Evolutionary conservation across 2,888 invertebrate species (phyloP).

Genomic region (Diarsia mendica): DNA sequence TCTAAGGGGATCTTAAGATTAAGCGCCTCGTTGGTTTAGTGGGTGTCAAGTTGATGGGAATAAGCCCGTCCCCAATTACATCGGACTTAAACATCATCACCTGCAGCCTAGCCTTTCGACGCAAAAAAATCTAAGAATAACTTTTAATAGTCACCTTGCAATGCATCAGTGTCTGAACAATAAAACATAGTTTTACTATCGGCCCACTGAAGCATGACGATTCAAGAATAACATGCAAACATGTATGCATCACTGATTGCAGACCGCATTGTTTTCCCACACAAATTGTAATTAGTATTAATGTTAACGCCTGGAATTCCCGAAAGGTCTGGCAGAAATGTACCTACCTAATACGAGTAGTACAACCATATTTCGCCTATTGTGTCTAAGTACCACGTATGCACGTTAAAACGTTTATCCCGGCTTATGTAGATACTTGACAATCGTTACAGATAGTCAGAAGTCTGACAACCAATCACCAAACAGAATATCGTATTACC

Average conservation of each 20-base stretch:
- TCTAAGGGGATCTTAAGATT: conserved; percentile 40
- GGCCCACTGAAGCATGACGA: conserved; percentile 37
- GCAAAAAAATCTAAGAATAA: too few relatives aligned
- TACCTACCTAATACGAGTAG: neutral
- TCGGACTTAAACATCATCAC: neutral
- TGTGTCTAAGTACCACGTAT: neutral
- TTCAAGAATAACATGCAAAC: conserved; percentile 38
- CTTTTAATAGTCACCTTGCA: neutral
- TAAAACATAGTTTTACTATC: conserved; percentile 39
- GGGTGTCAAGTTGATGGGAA: neutral
- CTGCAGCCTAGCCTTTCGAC: too few relatives aligned
- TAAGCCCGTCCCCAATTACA: neutral
- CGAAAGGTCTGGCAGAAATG: neutral
- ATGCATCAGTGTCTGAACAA: conserved; percentile 22
- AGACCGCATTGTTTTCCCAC: conserved; percentile 28
- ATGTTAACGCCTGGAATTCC: neutral
- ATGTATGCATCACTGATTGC: conserved; percentile 31
- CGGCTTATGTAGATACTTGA: too few relatives aligned
- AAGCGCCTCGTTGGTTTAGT: neutral
- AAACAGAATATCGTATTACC: too few relatives aligned
- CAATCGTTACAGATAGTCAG: too few relatives aligned
- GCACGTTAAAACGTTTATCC: too few relatives aligned
- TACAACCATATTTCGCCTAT: neutral
- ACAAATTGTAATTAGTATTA: conserved; percentile 6
- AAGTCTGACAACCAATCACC: too few relatives aligned